A percentile compares a stretch with the other conserved stretches of the same genome.
These are phyloP conservation scores for Isoperla grammatica DNA, from an alignment of 2,888 invertebrate species.

Conservation along the genomic window DNA sequence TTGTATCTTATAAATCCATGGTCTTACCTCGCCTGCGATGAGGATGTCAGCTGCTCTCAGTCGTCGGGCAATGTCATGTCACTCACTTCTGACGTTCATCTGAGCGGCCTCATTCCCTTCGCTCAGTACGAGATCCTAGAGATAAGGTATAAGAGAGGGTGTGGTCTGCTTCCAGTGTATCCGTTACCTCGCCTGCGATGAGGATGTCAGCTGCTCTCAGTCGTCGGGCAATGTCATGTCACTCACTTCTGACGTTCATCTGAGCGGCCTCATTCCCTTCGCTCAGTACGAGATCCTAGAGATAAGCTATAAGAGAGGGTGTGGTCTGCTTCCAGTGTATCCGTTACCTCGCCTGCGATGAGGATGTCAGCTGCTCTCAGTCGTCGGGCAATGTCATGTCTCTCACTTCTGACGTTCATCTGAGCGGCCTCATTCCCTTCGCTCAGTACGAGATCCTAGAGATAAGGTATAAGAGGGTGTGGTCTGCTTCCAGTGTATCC, in stretches of 20 bases:
- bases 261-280: constrained; percentile 31
- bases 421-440: constrained; percentile 31
- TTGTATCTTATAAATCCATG: too few species aligned
- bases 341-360: constrained; percentile 31
- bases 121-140: constrained; percentile 31
- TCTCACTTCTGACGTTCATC: constrained; percentile 20
- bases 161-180: constrained; percentile 33
- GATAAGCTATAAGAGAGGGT: too few species aligned
- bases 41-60: constrained; percentile 26
- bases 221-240: constrained; percentile 29
- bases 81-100: constrained; percentile 21
- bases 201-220: constrained; percentile 26
- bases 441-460: constrained; percentile 30
- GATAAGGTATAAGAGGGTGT: too few species aligned
- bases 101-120: constrained; percentile 31
- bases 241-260: constrained; percentile 20
- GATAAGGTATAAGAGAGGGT: too few species aligned
- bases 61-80: constrained; percentile 29
- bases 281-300: constrained; percentile 31
- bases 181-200: constrained; percentile 31
- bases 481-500: constrained; percentile 33
- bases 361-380: constrained; percentile 26
- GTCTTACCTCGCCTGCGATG: constrained; percentile 31
- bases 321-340: constrained; percentile 33
- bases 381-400: constrained; percentile 29